Percentiles rank a stretch among this genome's conserved stretches.
phyloP scores from a whole-genome alignment of 2,797 vertebrate genomes.

The Pangasius sanitwongsei region DNA sequence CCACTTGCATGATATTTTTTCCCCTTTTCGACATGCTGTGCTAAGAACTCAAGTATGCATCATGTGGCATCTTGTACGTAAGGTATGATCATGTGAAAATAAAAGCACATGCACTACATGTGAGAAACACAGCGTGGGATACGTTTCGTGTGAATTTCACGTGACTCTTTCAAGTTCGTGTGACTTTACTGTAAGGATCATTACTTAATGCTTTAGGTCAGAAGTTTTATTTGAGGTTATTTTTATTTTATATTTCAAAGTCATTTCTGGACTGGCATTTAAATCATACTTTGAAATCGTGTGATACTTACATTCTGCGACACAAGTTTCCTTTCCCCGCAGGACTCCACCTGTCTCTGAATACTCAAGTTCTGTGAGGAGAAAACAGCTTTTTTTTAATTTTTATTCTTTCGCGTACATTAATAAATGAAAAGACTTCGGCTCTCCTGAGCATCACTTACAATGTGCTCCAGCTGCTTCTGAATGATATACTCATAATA shows the following conservation, averaged over 20 bases:
- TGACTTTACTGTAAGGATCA: background rate
- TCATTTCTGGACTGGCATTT: background rate
- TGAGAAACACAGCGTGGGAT: background rate
- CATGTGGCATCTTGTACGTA: background rate
- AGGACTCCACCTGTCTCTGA: slow-evolving; percentile 23
- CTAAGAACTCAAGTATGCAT: background rate
- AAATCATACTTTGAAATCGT: background rate
- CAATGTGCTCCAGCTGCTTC: slow-evolving; percentile 44
- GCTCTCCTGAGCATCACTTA: slow-evolving; percentile 46
- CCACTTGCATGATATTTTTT: background rate
- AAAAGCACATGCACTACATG: background rate
- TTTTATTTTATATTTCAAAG: background rate
- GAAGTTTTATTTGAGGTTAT: background rate
- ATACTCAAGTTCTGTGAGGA: slow-evolving; percentile 45
- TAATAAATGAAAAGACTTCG: background rate
- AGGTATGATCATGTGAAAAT: background rate
- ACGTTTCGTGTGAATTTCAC: background rate
- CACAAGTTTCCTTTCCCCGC: slow-evolving; percentile 11
- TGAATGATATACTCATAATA: slow-evolving; percentile 57
- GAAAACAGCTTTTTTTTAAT: background rate
- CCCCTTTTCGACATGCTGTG: too few relatives aligned
- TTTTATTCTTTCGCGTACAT: too few relatives aligned
- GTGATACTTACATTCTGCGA: slow-evolving; percentile 25
- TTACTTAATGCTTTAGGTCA: background rate
- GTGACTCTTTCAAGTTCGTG: background rate